Base-by-base conservation (phyloP, 2,888 invertebrate genomes). In the Ditylenchus weischeri region DNA sequence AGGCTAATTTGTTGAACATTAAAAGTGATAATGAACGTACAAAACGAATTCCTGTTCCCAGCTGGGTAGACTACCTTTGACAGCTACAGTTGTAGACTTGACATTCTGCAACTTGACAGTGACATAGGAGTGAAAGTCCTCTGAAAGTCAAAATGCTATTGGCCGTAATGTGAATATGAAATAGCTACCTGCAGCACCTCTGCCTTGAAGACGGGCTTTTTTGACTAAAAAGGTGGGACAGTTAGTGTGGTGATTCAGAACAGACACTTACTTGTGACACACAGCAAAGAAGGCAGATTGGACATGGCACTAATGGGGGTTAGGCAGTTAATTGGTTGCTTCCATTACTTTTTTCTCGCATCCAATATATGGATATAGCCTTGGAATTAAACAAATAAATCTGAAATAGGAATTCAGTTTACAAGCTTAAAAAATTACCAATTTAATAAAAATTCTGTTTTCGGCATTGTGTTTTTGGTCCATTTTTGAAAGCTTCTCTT, bases 11-110 rank as follows among this genome's bases (percentile, higher is more conserved):
- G 3, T 8, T 8, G 13, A 2, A 43, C 43, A 15, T 8, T 8
- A 29, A 11, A 23, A 43, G 29, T 29, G 29, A 29, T 5, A 29
- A 29, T 29, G 5, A 36, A 91, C 93, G 92, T 87, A 95, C 94
- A 95, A 95, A 84, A 94, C 89, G 88, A 94, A 95, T 87, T 95
- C 94, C 87, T 94, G 93, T 86, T 94, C 93, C 94, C 94, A 95
- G 86, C 91, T 90, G 84, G 95, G 95, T 86, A 90, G 90, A 84
- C 90, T 89, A 84, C 95, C 95, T 88, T 93, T 93, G 79, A 94
- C 93, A 83, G 92, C 91, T 83, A 93, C 91, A 83, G 94, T 95
- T 77, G 94, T 93, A 74, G 93, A 93, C 87, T 94, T 95, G 84
- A 95, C 94, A 88, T 93, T 93, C 87, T 94, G 93, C 78, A 95